Conservation (phyloP, 2,888 invertebrate species). For the Drosophila limbata region DNA sequence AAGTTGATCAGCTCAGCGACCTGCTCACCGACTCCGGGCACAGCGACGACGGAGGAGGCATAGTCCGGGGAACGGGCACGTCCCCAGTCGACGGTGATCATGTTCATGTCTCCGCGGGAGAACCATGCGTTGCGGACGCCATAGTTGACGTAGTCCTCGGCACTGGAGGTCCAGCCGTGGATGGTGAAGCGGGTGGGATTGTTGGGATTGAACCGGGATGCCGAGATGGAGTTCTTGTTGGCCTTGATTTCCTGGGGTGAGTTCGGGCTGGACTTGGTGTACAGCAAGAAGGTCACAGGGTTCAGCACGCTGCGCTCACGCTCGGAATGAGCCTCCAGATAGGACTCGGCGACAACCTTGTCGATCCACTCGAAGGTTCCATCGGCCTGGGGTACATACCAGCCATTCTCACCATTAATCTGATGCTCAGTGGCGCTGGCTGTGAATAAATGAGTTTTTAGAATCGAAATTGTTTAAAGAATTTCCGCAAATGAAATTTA, state of each 20-base stretch:
- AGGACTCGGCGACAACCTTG: constrained; percentile 57
- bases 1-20: constrained; percentile 79
- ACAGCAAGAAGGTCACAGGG: constrained; percentile 77
- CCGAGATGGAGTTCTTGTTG: constrained; percentile 45
- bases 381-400: constrained; percentile 72
- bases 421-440: constrained; percentile 58
- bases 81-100: constrained; percentile 88
- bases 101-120: constrained; percentile 87
- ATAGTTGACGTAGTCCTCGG: constrained; percentile 65
- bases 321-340: constrained; percentile 56
- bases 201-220: constrained; percentile 64
- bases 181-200: constrained; percentile 75
- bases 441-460: constrained; percentile 40
- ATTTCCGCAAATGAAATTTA: constrained; percentile 86
- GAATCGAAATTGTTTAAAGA: constrained; percentile 80
- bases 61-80: constrained; percentile 87
- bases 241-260: constrained; percentile 63
- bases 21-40: constrained; percentile 74
- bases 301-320: constrained; percentile 54
- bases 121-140: constrained; percentile 86
- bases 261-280: constrained; percentile 68
- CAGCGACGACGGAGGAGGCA: constrained; percentile 86
- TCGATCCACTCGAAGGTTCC: constrained; percentile 72
- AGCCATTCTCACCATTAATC: constrained; percentile 74
- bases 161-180: constrained; percentile 87